phyloP scores from a whole-genome alignment of 2,888 invertebrate genomes.

The Fragum sueziense region DNA sequence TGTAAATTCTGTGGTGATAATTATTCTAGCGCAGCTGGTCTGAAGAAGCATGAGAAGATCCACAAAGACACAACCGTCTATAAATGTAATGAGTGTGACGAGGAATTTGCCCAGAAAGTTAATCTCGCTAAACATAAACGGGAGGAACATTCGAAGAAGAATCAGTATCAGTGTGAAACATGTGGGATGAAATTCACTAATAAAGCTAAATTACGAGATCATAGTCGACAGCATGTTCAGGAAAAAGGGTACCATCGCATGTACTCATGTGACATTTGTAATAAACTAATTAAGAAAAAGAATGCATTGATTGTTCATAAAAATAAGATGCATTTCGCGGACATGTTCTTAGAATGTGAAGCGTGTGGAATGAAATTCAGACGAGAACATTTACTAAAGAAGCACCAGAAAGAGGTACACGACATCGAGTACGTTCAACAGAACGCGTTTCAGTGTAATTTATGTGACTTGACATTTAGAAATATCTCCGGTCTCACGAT shows the following conservation, averaged over 20 bases:
- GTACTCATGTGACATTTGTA: slow-evolving; percentile 17
- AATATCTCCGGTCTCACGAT: slow-evolving; percentile 19
- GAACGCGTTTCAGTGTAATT: neutral
- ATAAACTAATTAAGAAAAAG: slow-evolving; percentile 1
- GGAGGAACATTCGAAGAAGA: neutral
- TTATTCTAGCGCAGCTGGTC: neutral
- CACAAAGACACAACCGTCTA: neutral
- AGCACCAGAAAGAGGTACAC: slow-evolving; percentile 11
- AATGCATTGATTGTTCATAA: slow-evolving; percentile 1
- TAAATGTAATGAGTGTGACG: slow-evolving; percentile 10
- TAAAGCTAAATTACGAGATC: slow-evolving; percentile 11
- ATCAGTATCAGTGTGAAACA: slow-evolving; percentile 1
- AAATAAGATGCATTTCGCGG: slow-evolving; percentile 12
- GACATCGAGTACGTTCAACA: slow-evolving; percentile 15
- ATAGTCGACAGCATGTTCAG: slow-evolving; percentile 5
- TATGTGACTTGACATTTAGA: slow-evolving; percentile 4
- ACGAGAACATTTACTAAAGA: slow-evolving; percentile 5
- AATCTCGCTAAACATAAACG: neutral
- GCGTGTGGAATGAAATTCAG: slow-evolving; percentile 9
- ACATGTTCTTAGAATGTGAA: slow-evolving; percentile 1
- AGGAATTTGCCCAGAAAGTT: slow-evolving; percentile 6
- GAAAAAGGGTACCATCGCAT: neutral
- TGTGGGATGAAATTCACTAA: slow-evolving; percentile 6
- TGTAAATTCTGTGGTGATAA: slow-evolving; percentile 17
- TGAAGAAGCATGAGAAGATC: slow-evolving; percentile 18